A percentile compares a stretch with the other conserved stretches of the same genome.
Conservation (phyloP, 2,113 vertebrate genomes). For the Bubalus kerabau region DNA sequence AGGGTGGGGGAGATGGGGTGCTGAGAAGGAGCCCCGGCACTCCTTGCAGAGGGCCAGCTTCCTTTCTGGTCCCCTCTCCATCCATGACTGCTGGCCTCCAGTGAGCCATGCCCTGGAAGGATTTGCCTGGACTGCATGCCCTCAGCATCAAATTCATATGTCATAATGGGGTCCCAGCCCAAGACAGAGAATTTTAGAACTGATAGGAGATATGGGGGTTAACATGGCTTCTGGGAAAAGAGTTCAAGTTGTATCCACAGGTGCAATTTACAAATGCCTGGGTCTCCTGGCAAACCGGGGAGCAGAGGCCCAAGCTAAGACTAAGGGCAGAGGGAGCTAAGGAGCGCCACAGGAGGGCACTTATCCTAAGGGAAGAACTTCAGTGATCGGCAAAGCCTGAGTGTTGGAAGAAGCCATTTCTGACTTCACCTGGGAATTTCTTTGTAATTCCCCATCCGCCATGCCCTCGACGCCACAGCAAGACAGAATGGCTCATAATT, state of each 20-base stretch:
- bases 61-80: not conserved
- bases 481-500: not conserved
- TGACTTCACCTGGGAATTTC: not conserved
- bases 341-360: not conserved
- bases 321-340: not conserved
- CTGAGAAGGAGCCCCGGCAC: fast-evolving
- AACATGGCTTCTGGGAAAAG: not conserved
- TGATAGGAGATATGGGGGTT: not conserved
- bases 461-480: not conserved
- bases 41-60: not conserved
- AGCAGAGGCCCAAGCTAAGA: not conserved
- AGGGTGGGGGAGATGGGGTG: not conserved
- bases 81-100: not conserved
- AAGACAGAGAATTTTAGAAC: not conserved
- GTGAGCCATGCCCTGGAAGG: not conserved
- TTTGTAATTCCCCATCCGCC: not conserved
- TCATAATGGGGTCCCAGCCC: not conserved
- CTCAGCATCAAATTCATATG: not conserved
- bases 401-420: not conserved
- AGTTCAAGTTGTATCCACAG: not conserved
- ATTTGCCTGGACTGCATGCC: not conserved
- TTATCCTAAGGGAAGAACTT: not conserved
- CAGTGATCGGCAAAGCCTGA: not conserved
- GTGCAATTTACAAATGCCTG: not conserved
- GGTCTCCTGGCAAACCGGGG: not conserved